These are phyloP conservation scores for Quiscalus mexicanus DNA, from an alignment of 2,113 vertebrate genomes.

Conservation along the genomic window DNA sequence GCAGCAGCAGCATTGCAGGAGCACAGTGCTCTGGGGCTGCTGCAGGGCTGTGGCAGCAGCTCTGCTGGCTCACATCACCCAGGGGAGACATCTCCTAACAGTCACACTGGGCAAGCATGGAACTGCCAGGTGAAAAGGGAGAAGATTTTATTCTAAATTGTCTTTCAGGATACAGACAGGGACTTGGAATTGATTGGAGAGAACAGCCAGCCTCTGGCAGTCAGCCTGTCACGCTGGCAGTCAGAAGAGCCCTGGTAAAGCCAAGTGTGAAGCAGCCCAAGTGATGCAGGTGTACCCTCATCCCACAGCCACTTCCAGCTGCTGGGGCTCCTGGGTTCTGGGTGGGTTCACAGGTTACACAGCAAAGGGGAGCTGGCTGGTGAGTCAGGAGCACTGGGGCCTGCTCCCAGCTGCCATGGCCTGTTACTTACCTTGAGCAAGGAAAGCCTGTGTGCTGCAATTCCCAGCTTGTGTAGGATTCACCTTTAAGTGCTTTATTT, in stretches of 20 bases:
- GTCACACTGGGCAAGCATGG: accelerated
- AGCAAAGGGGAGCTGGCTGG: neutral
- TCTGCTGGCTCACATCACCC: neutral
- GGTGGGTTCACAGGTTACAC: neutral
- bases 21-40: neutral
- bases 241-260: neutral
- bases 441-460: neutral
- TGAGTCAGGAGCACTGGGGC: neutral
- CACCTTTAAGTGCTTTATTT: neutral
- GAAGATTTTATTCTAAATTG: neutral
- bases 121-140: neutral
- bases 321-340: neutral
- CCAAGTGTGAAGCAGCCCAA: neutral
- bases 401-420: neutral
- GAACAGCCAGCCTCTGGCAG: neutral
- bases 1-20: neutral
- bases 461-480: neutral
- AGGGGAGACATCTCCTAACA: neutral
- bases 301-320: neutral
- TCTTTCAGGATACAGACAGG: neutral
- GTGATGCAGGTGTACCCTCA: neutral
- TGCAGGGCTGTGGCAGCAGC: neutral
- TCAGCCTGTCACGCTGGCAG: neutral
- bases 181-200: neutral
- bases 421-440: neutral